phyloP scores from a whole-genome alignment of 2,888 invertebrate species.

The Tethea ocularis region DNA sequence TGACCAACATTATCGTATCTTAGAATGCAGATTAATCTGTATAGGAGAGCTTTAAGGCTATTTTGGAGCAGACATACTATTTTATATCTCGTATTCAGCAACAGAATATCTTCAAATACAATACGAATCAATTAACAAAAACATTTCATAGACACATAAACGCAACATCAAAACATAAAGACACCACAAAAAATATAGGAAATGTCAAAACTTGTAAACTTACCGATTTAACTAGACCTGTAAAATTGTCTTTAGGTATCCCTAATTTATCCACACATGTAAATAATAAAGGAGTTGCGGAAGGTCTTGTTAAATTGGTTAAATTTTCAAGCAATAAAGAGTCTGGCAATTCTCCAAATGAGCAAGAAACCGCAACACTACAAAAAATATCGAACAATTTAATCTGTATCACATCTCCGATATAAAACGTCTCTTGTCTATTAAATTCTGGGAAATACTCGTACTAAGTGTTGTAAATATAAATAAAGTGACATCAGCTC shows the following conservation, averaged over 20 bases:
- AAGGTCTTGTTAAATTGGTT: slow-evolving; percentile 31
- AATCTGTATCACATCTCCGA: slow-evolving; percentile 9
- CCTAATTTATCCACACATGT: slow-evolving; percentile 18
- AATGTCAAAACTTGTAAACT: slow-evolving; percentile 31
- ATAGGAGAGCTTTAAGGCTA: background rate
- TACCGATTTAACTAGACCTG: slow-evolving; percentile 29
- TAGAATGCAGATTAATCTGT: background rate
- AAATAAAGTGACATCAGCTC: slow-evolving; percentile 1
- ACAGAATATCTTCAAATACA: background rate
- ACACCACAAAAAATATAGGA: slow-evolving; percentile 28
- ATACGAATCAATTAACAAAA: background rate
- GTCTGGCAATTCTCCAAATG: slow-evolving; percentile 40
- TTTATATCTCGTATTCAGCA: background rate
- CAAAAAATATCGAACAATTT: slow-evolving; percentile 39
- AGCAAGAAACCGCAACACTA: slow-evolving; percentile 31
- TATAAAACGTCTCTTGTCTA: slow-evolving; percentile 1
- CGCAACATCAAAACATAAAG: slow-evolving; percentile 28
- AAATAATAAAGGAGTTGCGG: slow-evolving; percentile 25
- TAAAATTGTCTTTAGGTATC: slow-evolving; percentile 22
- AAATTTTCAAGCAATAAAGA: slow-evolving; percentile 34
- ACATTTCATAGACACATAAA: background rate
- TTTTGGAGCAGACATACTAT: background rate
- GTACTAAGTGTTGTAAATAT: slow-evolving; percentile 1
- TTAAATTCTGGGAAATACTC: slow-evolving; percentile 5
- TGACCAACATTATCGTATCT: background rate